phyloP scores from a whole-genome alignment of 2,888 invertebrate species.

The Atethmia centrago region DNA sequence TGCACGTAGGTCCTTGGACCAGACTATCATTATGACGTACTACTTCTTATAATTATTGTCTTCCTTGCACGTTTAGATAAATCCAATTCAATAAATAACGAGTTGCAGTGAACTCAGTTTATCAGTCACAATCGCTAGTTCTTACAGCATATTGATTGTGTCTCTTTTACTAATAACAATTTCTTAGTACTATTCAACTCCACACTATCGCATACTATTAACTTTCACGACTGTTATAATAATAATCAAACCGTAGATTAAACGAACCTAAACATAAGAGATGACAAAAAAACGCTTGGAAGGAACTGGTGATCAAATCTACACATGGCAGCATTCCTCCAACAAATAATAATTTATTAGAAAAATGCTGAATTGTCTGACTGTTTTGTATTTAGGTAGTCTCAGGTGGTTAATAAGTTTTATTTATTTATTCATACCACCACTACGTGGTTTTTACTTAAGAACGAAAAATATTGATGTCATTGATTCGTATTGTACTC shows the following conservation, averaged over 20 bases:
- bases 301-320: neutral
- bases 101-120: conserved; percentile 21
- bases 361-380: neutral
- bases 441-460: neutral
- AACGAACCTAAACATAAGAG: neutral
- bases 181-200: neutral
- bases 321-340: no score
- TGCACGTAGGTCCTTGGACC: neutral
- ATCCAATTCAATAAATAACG: neutral
- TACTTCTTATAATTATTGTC: neutral
- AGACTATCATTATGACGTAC: neutral
- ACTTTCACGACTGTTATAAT: neutral
- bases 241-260: no score
- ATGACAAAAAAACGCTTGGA: neutral
- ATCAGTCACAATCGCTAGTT: conserved; percentile 1
- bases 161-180: neutral
- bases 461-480: neutral
- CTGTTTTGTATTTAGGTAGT: neutral
- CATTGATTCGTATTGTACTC: conserved; percentile 1
- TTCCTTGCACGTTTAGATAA: neutral
- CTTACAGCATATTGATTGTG: neutral
- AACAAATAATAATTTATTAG: no score
- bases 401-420: neutral
- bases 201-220: neutral
- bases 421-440: neutral